Evolutionary conservation across 37 sponge, comb jelly and placozoan genomes (phyloP).

Genomic region (Chondrosia reniformis): DNA sequence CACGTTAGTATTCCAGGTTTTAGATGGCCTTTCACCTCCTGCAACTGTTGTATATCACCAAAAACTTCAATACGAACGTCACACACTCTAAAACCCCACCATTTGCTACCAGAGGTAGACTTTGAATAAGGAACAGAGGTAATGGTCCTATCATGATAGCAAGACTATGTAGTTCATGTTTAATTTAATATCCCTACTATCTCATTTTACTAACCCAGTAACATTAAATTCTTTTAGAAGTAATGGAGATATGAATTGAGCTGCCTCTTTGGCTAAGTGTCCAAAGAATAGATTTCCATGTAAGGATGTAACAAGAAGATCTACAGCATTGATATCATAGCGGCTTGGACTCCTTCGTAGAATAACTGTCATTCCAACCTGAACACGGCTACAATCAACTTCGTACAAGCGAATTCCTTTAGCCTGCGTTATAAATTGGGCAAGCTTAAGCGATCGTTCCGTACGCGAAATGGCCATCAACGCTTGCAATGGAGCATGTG

Average conservation of each 20-base stretch:
- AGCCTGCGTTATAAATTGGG: not conserved
- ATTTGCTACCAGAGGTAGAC: not conserved
- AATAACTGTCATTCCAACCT: not conserved
- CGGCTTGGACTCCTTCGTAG: not conserved
- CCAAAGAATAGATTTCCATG: not conserved
- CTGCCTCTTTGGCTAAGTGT: not conserved
- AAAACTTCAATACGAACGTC: not conserved
- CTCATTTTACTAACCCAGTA: not conserved
- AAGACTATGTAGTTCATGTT: too few relatives aligned
- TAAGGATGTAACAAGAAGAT: not conserved
- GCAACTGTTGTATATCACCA: not conserved
- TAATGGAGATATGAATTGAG: not conserved
- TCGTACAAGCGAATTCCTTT: slow-evolving; percentile 1
- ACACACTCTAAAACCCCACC: slow-evolving; percentile 1
- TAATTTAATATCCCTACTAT: too few relatives aligned
- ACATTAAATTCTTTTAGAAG: not conserved
- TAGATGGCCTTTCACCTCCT: too few relatives aligned
- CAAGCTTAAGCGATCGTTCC: too few relatives aligned
- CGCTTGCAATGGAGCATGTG: too few relatives aligned
- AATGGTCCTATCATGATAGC: not conserved
- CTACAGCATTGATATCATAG: not conserved
- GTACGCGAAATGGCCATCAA: too few relatives aligned
- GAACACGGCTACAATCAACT: not conserved
- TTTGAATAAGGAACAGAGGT: not conserved
- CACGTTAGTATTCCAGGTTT: too few relatives aligned